Evolutionary conservation across 2,888 invertebrate species (phyloP), one percentile per base, ranked within the genome.

Genomic region (Coecobrya sp.): DNA sequence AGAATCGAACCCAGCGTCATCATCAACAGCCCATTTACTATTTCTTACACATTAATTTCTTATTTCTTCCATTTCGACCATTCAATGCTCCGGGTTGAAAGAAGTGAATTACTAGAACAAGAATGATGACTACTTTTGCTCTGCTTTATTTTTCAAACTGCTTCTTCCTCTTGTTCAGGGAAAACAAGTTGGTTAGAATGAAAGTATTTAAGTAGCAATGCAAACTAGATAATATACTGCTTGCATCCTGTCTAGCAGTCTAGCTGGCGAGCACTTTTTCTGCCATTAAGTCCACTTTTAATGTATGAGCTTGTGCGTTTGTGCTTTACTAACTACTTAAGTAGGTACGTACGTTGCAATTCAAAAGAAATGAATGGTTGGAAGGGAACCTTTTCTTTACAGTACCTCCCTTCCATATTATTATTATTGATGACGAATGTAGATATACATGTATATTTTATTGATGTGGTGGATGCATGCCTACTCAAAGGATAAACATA

Each of bases 11-110:
- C n/a, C 81, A 76, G 42, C 76, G 25, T 81, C 81, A 5, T 81
- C 30, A 81, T 59, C 55, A 27, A 30, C 68, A 68, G 16, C 16
- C 68, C 36, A 45, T 76, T 49, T 19, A 45, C 45, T 3, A 13
- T 76, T 76, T 25, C 45, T 76, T 11, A n/a, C 81, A 19, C 81
- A 81, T 81, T 59, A 81, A 81, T 81, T 81, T 81, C 55, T 81
- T 55, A 25, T 68, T 22, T 5, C 76, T 11, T 73, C 42, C 76
- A 45, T 49, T 19, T 22, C 11, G 49, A 45, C 25, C 45, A 49
- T 49, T 22, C 5, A 76, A 76, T 25, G 68, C n/a, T 76, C 13
- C 1, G 68, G 30, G 30, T 76, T 13, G 30, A 81, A 81, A 81
- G 76, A 81, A 81, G 76, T 22, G 81, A 81, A 55, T n/a, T 55